Percentiles rank a stretch among this genome's conserved stretches.
Evolutionary conservation across 2,797 vertebrate species (phyloP).

Genomic region (Apogon hyalosoma): DNA sequence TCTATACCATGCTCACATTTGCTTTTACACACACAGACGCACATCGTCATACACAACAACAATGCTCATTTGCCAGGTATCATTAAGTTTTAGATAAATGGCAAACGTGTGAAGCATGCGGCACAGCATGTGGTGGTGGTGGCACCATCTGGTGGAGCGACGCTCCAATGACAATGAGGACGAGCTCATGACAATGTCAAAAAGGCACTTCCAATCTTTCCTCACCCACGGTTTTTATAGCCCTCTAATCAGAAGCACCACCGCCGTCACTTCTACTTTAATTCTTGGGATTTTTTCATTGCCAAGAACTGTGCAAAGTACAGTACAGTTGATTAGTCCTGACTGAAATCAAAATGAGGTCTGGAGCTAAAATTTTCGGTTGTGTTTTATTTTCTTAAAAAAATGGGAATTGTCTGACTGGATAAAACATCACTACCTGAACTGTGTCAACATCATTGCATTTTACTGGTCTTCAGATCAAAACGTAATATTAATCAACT

Average conservation of each 20-base stretch:
- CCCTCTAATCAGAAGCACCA: conserved; percentile 65
- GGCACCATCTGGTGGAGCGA: conserved; percentile 55
- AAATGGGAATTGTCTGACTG: conserved; percentile 23
- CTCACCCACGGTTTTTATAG: conserved; percentile 47
- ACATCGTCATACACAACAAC: conserved; percentile 11
- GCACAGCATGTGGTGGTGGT: conserved; percentile 51
- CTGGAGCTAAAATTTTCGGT: conserved; percentile 23
- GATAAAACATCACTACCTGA: conserved; percentile 37
- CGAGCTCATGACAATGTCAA: conserved; percentile 57
- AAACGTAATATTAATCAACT: conserved; percentile 3
- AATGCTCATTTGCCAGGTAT: conserved; percentile 40
- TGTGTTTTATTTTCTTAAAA: conserved; percentile 17
- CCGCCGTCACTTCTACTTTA: conserved; percentile 48
- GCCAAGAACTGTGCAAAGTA: conserved; percentile 77
- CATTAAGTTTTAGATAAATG: conserved; percentile 42
- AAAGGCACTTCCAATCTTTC: conserved; percentile 78
- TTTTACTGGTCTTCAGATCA: conserved; percentile 6
- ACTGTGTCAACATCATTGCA: conserved; percentile 14
- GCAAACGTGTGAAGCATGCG: conserved; percentile 53
- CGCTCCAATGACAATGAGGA: conserved; percentile 42
- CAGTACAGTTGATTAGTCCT: conserved; percentile 67
- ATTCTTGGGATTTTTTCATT: conserved; percentile 60
- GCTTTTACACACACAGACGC: conserved; percentile 33
- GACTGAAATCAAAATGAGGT: conserved; percentile 52
- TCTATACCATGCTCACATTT: conserved; percentile 50